A percentile compares a stretch with the other conserved stretches of the same genome.
Conservation (phyloP, 2,888 invertebrate species). For the Microchrysa polita region DNA sequence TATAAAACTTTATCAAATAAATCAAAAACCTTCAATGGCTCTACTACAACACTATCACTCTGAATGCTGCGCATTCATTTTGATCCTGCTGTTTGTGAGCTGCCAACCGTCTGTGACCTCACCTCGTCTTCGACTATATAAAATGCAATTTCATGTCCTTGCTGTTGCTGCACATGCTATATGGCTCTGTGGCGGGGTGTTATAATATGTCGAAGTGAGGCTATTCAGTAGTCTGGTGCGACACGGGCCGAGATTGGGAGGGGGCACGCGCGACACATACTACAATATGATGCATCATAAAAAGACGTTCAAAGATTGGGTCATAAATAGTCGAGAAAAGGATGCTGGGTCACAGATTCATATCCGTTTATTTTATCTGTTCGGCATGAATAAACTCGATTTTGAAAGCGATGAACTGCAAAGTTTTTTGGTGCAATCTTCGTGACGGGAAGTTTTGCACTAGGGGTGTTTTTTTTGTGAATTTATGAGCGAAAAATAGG, state of each 20-base stretch:
- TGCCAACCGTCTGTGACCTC: not conserved
- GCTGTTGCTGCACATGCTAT: conserved; percentile 11
- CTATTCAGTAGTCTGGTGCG: too few species aligned
- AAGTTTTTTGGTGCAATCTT: conserved; percentile 19
- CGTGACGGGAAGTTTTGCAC: not conserved
- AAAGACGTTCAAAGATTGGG: conserved; percentile 33
- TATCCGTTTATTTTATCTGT: conserved; percentile 44
- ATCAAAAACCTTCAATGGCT: conserved; percentile 34
- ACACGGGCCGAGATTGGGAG: too few species aligned
- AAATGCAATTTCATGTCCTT: too few species aligned
- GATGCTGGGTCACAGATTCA: conserved; percentile 46
- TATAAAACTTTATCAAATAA: conserved; percentile 41
- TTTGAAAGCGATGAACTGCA: conserved; percentile 15
- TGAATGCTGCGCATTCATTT: conserved; percentile 16
- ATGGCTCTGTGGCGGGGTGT: not conserved
- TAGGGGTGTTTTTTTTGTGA: not conserved
- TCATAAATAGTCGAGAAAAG: conserved; percentile 41
- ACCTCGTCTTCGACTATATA: not conserved
- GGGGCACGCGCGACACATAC: too few species aligned
- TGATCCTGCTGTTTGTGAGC: not conserved
- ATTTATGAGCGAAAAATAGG: not conserved
- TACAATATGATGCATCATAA: conserved; percentile 32
- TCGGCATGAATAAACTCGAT: conserved; percentile 25
- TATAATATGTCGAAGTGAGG: too few species aligned
- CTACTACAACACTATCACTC: not conserved